These are phyloP conservation scores for Salvator merianae DNA, from an alignment of 2,113 vertebrate genomes.

Conservation along the genomic window DNA sequence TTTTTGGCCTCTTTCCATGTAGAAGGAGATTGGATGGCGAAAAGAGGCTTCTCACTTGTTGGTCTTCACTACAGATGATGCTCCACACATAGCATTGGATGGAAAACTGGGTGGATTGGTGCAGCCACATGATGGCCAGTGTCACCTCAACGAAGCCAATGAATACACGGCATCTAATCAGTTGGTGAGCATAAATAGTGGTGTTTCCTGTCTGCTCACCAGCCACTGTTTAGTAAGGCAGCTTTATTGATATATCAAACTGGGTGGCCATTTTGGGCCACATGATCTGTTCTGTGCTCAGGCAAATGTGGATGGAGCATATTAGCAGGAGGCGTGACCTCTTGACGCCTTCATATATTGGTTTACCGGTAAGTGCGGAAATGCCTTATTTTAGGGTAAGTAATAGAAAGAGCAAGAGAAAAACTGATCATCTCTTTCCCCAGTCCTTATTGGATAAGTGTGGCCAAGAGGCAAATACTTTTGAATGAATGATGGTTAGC, in stretches of 20 bases:
- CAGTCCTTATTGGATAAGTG: background rate
- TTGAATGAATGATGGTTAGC: background rate
- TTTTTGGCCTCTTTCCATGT: constrained; percentile 32
- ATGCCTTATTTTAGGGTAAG: no score
- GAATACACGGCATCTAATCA: constrained; percentile 89
- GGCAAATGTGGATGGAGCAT: no score
- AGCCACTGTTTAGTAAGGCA: background rate
- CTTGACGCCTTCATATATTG: no score
- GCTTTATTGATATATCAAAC: background rate
- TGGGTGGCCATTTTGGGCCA: no score
- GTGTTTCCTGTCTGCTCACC: background rate
- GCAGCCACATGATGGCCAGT: constrained; percentile 91
- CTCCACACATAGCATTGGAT: constrained; percentile 94
- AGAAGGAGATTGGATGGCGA: constrained; percentile 95
- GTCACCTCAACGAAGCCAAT: constrained; percentile 87
- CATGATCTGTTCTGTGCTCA: no score
- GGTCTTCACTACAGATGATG: constrained; percentile 93
- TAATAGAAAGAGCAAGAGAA: no score
- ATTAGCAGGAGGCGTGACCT: no score
- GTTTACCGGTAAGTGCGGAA: no score
- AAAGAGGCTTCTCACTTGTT: constrained; percentile 93
- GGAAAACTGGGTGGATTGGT: constrained; percentile 93
- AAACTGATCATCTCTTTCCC: background rate
- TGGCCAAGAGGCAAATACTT: background rate
- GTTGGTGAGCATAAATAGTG: constrained; percentile 80